Evolutionary conservation across 2,797 vertebrate species (phyloP), one percentile per base, ranked within the genome.

Genomic region (Hyperoplus immaculatus): DNA sequence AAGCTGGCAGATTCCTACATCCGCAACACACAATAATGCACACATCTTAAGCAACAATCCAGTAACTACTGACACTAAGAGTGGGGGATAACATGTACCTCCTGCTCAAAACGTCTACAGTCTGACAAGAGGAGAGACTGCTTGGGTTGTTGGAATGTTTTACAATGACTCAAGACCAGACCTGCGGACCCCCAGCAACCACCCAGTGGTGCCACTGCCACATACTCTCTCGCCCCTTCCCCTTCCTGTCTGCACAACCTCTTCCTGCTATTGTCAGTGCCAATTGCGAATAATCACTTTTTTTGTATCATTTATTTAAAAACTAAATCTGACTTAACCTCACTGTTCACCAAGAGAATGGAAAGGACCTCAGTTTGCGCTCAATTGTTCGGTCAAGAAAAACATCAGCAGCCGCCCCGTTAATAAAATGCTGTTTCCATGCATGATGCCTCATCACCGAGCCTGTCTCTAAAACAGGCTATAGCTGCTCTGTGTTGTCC

Each of bases 201-300:
- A 71, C 73, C 77, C 69, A 73, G 38, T 69, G 62, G 68, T 68
- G 74, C 57, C 29, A 3, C 29, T 29, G 29, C 29, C 29, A 41
- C 74, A 89, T 29, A 76, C 77, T 79, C 78, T 76, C 60, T 64
- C 57, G 3, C 50, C 51, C 67, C 65, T 85, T 88, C 79, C 81
- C 79, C 87, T 92, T 92, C 91, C 87, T 89, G 88, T 87, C 89
- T 83, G 82, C 71, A 82, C 78, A 87, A 84, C 68, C 91, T 87
- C 89, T 95, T 95, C 95, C 94, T 87, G 82, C 82, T 82, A 95
- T 96, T 95, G 95, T 95, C 84, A 82, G 67, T 53, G 59, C 82
- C 77, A 77, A 72, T 63, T 15, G 42, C 10, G 59, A 84, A 93
- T 92, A 94, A 92, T 85, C 85, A 82, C 43, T 69, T 84, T 67